Evolutionary conservation across 2,888 invertebrate species (phyloP).

Genomic region (Cataglyphis albicans): DNA sequence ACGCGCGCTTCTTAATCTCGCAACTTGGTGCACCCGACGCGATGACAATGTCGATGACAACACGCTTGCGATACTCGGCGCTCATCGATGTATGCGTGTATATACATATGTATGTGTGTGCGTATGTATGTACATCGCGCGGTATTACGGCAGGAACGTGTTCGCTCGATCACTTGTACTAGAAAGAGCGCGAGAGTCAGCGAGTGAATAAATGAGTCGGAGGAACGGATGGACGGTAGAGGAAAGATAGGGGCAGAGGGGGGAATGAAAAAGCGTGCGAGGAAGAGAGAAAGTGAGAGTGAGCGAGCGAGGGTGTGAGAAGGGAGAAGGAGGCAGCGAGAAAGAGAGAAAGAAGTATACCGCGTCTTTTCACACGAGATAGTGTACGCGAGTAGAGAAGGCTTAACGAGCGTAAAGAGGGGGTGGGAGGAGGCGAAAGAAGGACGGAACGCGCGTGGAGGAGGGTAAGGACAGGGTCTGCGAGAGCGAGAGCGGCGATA

Average conservation of each 20-base stretch:
- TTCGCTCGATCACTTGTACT: slow-evolving; percentile 67
- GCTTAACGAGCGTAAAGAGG: slow-evolving; percentile 51
- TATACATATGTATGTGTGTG: neutral
- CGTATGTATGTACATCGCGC: slow-evolving; percentile 12
- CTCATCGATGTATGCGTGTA: slow-evolving; percentile 57
- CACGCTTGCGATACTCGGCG: slow-evolving; percentile 65
- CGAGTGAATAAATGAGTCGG: slow-evolving; percentile 61
- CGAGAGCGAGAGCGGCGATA: slow-evolving; percentile 35
- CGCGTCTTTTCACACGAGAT: slow-evolving; percentile 37
- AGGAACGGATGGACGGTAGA: neutral
- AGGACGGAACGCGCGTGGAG: slow-evolving; percentile 78
- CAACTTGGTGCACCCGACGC: slow-evolving; percentile 65
- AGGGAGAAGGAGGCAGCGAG: slow-evolving; percentile 18
- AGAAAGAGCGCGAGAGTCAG: slow-evolving; percentile 69
- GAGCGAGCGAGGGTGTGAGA: slow-evolving; percentile 32
- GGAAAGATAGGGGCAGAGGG: slow-evolving; percentile 4
- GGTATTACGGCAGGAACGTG: slow-evolving; percentile 68
- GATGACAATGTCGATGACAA: slow-evolving; percentile 70
- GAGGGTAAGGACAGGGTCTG: slow-evolving; percentile 68
- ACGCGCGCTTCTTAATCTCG: slow-evolving; percentile 52
- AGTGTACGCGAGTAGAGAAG: slow-evolving; percentile 37
- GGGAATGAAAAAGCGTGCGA: slow-evolving; percentile 16
- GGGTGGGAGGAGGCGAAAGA: slow-evolving; percentile 45
- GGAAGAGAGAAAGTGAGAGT: slow-evolving; percentile 58
- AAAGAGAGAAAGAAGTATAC: slow-evolving; percentile 49